Percentiles rank a stretch among this genome's conserved stretches.
These are phyloP conservation scores for Colletes gigas DNA, from an alignment of 1,140 invertebrate genomes.

Conservation along the genomic window DNA sequence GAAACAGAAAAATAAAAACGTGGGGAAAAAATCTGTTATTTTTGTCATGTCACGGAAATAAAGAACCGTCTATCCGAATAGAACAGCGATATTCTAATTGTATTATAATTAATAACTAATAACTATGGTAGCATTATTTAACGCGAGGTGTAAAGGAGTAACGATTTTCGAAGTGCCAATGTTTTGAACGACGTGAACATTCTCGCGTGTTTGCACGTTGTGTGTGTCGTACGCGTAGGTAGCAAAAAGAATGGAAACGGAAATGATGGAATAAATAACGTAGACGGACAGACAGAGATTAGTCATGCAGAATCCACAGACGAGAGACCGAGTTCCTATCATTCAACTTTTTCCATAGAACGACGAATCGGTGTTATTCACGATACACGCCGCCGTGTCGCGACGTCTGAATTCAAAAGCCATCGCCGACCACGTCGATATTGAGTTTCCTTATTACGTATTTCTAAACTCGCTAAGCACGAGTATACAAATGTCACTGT, in stretches of 20 bases:
- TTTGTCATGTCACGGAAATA: conserved; percentile 54
- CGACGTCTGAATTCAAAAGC: conserved; percentile 41
- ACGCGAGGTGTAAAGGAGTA: conserved; percentile 35
- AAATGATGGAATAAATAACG: not conserved
- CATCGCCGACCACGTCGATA: conserved; percentile 16
- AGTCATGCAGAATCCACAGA: conserved; percentile 53
- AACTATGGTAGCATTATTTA: conserved; percentile 49
- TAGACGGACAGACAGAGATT: conserved; percentile 20
- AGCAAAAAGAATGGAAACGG: conserved; percentile 9
- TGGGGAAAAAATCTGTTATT: conserved; percentile 50
- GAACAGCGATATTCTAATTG: conserved; percentile 58
- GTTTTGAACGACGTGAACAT: conserved; percentile 59
- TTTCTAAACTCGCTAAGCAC: not conserved
- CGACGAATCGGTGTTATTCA: conserved; percentile 23
- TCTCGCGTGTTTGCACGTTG: conserved; percentile 44
- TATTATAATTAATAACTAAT: conserved; percentile 56
- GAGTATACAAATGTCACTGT: not conserved
- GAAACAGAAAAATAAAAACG: not conserved
- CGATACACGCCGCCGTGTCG: conserved; percentile 18
- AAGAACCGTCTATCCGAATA: conserved; percentile 52
- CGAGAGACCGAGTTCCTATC: conserved; percentile 66
- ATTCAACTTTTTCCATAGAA: conserved; percentile 51
- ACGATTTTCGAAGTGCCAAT: conserved; percentile 72
- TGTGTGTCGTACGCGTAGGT: conserved; percentile 51
- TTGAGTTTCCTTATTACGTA: not conserved